Conservation (phyloP, 2,113 vertebrate genomes). For the Felis catus region F.catus_Fca126_mat1.0 CM031419.1:77317501-77318000, state of each 20-base stretch:
- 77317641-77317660: background rate
- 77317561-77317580: background rate
- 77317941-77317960: background rate
- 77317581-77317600: background rate
- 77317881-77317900: background rate
- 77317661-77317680: background rate
- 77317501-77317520: background rate
- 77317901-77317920: background rate
- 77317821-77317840: background rate
- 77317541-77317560: background rate
- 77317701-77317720: background rate
- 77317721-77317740: background rate
- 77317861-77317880: background rate
- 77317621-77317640: slow-evolving; percentile 19
- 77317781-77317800: background rate
- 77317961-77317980: background rate
- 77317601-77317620: background rate
- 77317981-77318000: background rate
- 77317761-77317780: background rate
- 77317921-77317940: background rate
- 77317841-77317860: background rate
- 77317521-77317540: background rate
- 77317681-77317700: background rate
- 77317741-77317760: background rate
- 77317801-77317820: background rate